These are phyloP conservation scores for Lycodopsis pacificus DNA, from an alignment of 2,797 vertebrate genomes.

Conservation along the genomic window DNA sequence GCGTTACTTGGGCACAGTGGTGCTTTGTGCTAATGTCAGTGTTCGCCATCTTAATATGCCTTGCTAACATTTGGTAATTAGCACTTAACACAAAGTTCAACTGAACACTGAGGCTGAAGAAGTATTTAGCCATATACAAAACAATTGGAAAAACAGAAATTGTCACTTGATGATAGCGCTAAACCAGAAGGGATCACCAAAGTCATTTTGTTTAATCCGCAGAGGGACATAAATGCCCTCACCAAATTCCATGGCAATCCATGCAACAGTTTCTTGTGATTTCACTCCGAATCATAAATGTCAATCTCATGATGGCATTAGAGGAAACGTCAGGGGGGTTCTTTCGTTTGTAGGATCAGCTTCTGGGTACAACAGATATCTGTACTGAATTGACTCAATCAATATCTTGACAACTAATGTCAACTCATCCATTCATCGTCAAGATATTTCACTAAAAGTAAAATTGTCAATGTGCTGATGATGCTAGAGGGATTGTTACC, in stretches of 20 bases:
- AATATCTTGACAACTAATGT: too few species aligned
- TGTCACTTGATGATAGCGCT: not conserved
- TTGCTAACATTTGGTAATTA: not conserved
- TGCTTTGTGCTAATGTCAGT: too few species aligned
- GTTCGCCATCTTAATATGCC: not conserved
- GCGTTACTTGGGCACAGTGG: too few species aligned
- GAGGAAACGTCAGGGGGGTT: too few species aligned
- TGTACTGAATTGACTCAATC: too few species aligned
- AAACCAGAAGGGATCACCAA: not conserved
- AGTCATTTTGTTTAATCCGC: not conserved
- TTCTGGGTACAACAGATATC: too few species aligned
- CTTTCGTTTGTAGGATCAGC: not conserved
- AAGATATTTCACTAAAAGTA: not conserved
- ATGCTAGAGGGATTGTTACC: not conserved
- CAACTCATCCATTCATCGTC: too few species aligned
- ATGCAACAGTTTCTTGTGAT: not conserved
- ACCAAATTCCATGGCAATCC: not conserved
- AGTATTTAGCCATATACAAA: not conserved
- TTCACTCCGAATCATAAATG: not conserved
- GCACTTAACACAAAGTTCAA: not conserved
- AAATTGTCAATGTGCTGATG: not conserved
- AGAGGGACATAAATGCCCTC: not conserved
- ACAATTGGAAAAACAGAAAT: not conserved
- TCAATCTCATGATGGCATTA: not conserved
- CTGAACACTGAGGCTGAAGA: not conserved